Base-by-base conservation (phyloP, 2,113 vertebrate species). In the Theristicus caerulescens region DNA sequence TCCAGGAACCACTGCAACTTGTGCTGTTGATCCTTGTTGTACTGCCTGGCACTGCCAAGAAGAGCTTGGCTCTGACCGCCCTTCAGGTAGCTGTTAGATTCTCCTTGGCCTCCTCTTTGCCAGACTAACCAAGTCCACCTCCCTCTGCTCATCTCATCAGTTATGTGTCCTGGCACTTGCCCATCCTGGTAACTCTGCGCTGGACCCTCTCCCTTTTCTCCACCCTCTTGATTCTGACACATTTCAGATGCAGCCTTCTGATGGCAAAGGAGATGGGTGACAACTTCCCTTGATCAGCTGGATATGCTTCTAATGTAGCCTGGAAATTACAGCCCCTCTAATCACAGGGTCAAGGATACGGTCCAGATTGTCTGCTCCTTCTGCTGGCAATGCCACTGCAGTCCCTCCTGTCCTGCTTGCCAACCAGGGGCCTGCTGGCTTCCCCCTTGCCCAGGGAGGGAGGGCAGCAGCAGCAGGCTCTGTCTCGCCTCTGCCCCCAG, bases 301-400 rank as follows among this genome's bases (percentile, higher is more conserved):
- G 17, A 44, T 32, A 24, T 8, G 24, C 27, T 59, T 59, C 61
- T 52, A 38, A 42, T 5, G 15, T 20, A 47, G 55, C 34, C 62
- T 61, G 24, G 29, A 40, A 62, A 69, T 40, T 16, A 62, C 20
- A 47, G 5, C 17, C 46, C 8, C 24, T 40, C 38, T 54, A 40
- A 61, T 29, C 27, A 12, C 16, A 4, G 47, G 18, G 19, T 6
- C 0, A 0, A 34, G 32, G 64, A 40, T 11, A 2, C 0, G 1
- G 29, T 40, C 16, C 55, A 5, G 29, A 31, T 24, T 42, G 72
- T 42, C n/a, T 2, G 1, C 16, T 61, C 16, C 40, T 49, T 29
- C 32, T 7, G 16, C 36, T 69, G 25, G 32, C 21, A 32, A 18
- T 16, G 38, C 34, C 40, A 29, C 12, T 40, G 24, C 21, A 13